These are phyloP conservation scores for Eptatretus burgeri DNA, from an alignment of 2,113 vertebrate species.

Conservation along the genomic window DNA sequence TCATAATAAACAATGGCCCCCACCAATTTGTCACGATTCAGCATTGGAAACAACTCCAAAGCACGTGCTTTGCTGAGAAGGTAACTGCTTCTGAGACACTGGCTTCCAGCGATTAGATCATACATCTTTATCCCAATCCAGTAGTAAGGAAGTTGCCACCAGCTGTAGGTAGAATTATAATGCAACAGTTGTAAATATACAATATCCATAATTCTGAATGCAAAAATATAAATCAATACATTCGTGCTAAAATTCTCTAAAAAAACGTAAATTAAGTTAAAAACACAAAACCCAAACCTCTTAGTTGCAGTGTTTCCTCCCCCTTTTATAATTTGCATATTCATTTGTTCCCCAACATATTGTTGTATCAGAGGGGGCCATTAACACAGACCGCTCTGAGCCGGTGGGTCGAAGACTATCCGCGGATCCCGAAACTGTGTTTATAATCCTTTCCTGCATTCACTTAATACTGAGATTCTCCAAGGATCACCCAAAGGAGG, in stretches of 20 bases:
- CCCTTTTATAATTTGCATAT: too few species aligned
- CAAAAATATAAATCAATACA: neutral
- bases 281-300: too few species aligned
- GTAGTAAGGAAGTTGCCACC: slow-evolving; percentile 96
- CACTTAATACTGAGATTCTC: too few species aligned
- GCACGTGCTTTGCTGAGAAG: slow-evolving; percentile 57
- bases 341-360: too few species aligned
- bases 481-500: too few species aligned
- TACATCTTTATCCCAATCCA: slow-evolving; percentile 89
- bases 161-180: slow-evolving; percentile 19
- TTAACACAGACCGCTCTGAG: too few species aligned
- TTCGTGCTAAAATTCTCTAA: neutral
- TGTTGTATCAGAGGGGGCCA: too few species aligned
- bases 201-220: neutral
- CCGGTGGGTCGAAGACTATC: too few species aligned
- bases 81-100: slow-evolving; percentile 76
- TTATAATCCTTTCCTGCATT: too few species aligned
- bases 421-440: too few species aligned
- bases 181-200: neutral
- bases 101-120: slow-evolving; percentile 57
- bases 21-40: slow-evolving; percentile 56
- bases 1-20: slow-evolving; percentile 93
- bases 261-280: too few species aligned
- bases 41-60: slow-evolving; percentile 76
- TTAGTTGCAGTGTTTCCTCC: too few species aligned